These are phyloP conservation scores for Tetragnatha montana DNA, from an alignment of 2,888 invertebrate species.

Conservation along the genomic window DNA sequence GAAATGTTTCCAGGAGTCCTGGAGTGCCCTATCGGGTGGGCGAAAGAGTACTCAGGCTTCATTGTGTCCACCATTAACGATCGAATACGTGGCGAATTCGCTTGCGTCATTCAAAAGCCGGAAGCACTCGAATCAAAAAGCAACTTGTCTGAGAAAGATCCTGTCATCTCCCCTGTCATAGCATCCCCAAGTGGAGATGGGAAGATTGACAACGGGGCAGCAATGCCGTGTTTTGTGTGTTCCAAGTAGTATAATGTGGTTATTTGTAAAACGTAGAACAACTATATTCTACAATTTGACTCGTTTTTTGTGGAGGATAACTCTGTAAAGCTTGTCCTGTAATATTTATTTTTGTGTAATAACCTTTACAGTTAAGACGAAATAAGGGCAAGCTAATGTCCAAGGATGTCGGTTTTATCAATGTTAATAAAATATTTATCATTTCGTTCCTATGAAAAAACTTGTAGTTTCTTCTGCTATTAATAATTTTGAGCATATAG, in stretches of 20 bases:
- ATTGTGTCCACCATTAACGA: neutral
- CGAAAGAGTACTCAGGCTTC: constrained; percentile 29
- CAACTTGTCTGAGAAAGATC: neutral
- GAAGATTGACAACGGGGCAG: neutral
- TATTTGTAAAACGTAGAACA: too few relatives aligned
- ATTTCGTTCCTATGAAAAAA: too few relatives aligned
- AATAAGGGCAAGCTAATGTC: too few relatives aligned
- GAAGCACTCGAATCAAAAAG: neutral
- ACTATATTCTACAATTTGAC: too few relatives aligned
- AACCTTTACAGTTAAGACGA: too few relatives aligned
- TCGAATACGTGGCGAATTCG: neutral
- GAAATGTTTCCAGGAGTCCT: neutral
- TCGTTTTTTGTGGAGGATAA: too few relatives aligned
- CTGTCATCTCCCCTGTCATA: neutral
- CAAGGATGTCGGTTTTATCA: too few relatives aligned
- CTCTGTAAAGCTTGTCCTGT: too few relatives aligned
- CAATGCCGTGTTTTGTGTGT: neutral
- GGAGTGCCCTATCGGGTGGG: constrained; percentile 39
- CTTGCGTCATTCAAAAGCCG: constrained; percentile 7
- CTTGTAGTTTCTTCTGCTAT: too few relatives aligned
- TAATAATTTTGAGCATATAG: too few relatives aligned
- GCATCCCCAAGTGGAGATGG: neutral
- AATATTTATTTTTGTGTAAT: too few relatives aligned
- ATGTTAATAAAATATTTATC: too few relatives aligned
- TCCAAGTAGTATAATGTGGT: neutral